Conservation (phyloP, 2,113 vertebrate species). For the Myrmophylax atrothorax region DNA sequence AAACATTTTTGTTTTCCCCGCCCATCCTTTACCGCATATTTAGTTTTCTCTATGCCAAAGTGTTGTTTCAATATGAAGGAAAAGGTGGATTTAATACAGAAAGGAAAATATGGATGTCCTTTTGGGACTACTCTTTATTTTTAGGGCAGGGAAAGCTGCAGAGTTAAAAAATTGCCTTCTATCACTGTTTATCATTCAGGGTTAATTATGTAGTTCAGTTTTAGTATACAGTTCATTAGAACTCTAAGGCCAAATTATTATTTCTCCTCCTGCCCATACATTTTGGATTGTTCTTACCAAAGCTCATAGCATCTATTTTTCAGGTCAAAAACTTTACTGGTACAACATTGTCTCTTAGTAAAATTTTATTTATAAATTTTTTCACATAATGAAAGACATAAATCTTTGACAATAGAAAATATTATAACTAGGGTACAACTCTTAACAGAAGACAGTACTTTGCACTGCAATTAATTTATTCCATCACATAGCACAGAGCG, state of each 20-base stretch:
- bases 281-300: background rate
- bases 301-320: background rate
- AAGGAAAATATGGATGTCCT: background rate
- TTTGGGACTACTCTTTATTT: background rate
- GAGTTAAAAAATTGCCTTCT: background rate
- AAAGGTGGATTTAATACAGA: background rate
- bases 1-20: background rate
- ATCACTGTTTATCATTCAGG: background rate
- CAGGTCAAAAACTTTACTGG: background rate
- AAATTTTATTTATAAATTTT: background rate
- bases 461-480: background rate
- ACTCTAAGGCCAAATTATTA: background rate
- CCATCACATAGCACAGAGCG: background rate
- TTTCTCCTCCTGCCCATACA: background rate
- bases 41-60: background rate
- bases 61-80: background rate
- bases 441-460: background rate
- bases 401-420: background rate
- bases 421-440: background rate
- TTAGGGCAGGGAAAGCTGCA: background rate
- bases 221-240: conserved; percentile 24
- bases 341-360: background rate
- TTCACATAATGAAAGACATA: background rate
- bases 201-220: conserved; percentile 5
- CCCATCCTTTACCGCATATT: background rate